Evolutionary conservation across 2,888 invertebrate species (phyloP).

Genomic region (Asteroscopus sphinx): DNA sequence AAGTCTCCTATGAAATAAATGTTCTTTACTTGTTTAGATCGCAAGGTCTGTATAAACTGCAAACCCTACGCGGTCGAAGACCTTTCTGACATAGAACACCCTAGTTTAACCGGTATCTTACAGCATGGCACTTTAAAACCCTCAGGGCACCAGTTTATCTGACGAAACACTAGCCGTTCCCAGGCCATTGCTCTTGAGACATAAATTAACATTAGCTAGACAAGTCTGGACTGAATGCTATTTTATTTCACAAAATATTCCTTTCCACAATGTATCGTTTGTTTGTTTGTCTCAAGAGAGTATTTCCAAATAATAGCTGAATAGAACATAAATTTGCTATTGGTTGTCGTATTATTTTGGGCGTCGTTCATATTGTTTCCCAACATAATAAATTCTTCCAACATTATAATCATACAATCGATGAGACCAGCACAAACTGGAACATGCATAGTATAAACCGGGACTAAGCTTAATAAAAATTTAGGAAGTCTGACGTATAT

Average conservation of each 20-base stretch:
- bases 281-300: slow-evolving; percentile 29
- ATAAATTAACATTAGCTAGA: slow-evolving; percentile 52
- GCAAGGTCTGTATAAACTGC: not conserved
- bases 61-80: slow-evolving; percentile 11
- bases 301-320: slow-evolving; percentile 14
- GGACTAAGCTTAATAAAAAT: not conserved
- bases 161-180: slow-evolving; percentile 34
- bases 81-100: slow-evolving; percentile 14
- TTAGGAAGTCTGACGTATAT: slow-evolving; percentile 5
- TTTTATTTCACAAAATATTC: slow-evolving; percentile 37
- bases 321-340: not conserved
- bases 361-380: not conserved
- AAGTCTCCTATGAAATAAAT: no score
- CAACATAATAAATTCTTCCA: not conserved
- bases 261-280: slow-evolving; percentile 20
- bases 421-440: not conserved
- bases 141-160: slow-evolving; percentile 47
- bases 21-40: not conserved
- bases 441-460: no score
- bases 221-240: slow-evolving; percentile 31
- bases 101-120: slow-evolving; percentile 22
- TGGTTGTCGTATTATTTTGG: not conserved
- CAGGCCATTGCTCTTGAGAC: slow-evolving; percentile 50
- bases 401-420: not conserved
- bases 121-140: slow-evolving; percentile 31